Conservation (phyloP, 1,140 invertebrate species). For the Harpegnathos saltator region DNA sequence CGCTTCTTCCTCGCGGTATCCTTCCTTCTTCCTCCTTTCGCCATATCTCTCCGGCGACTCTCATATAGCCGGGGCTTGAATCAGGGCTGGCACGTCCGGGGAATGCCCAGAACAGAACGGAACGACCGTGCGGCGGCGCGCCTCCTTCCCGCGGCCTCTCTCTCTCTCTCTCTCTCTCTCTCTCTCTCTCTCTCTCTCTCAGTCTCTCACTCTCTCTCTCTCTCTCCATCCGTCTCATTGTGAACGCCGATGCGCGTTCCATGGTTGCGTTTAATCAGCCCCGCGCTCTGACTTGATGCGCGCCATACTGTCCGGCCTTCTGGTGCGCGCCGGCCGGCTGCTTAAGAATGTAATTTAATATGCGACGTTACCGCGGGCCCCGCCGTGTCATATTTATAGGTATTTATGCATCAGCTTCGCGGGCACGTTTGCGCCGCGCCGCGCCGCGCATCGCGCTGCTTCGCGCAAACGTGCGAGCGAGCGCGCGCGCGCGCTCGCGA, state of each 20-base stretch:
- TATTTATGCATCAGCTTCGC: constrained; percentile 77
- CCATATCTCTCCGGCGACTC: constrained; percentile 31
- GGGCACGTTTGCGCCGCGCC: constrained; percentile 67
- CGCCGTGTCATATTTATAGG: constrained; percentile 79
- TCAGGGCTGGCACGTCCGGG: constrained; percentile 30
- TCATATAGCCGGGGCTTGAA: constrained; percentile 16
- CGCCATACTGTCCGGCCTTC: constrained; percentile 61
- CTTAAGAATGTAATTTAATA: constrained; percentile 83
- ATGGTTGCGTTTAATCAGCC: constrained; percentile 78
- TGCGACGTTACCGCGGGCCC: constrained; percentile 78
- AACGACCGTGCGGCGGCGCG: too few species aligned
- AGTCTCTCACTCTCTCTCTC: too few species aligned
- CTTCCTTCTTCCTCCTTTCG: not conserved
- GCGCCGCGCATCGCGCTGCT: constrained; percentile 28
- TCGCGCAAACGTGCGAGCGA: not conserved
- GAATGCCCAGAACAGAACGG: constrained; percentile 58
- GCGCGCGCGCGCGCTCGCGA: constrained; percentile 60
- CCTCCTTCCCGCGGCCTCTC: too few species aligned
- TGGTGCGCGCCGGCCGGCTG: constrained; percentile 64
- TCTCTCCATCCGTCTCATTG: constrained; percentile 34
- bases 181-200: constrained; percentile 10
- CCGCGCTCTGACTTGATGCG: constrained; percentile 74
- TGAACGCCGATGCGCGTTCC: constrained; percentile 30
- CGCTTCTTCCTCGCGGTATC: not conserved
- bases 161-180: too few species aligned